Conservation (phyloP, 2,888 invertebrate species). For the Parapristionchus giblindavisi region DNA sequence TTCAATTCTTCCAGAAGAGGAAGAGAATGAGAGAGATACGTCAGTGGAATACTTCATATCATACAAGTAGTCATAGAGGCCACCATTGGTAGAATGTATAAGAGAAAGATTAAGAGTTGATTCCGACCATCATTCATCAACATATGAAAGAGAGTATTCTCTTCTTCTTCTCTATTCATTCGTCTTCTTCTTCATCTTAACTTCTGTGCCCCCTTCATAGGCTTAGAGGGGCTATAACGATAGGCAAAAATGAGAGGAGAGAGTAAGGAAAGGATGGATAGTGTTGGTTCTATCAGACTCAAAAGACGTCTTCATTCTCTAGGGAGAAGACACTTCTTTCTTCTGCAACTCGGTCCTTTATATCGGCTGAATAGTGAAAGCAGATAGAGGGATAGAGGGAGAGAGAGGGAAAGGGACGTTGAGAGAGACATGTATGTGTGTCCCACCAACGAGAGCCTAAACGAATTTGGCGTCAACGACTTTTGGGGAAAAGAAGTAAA, state of each 20-base stretch:
- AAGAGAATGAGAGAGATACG: not conserved
- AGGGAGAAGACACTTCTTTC: too few relatives aligned
- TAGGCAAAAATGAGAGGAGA: not conserved
- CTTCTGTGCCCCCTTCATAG: not conserved
- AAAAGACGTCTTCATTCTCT: too few relatives aligned
- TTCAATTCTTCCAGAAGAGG: not conserved
- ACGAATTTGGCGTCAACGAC: too few relatives aligned
- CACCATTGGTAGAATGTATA: constrained; percentile 5
- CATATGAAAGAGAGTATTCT: constrained; percentile 7
- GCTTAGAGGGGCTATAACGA: not conserved
- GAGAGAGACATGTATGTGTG: too few relatives aligned
- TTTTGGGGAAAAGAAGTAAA: too few relatives aligned
- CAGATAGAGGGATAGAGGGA: too few relatives aligned
- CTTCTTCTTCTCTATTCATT: not conserved
- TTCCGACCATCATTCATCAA: constrained; percentile 13
- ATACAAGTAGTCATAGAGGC: not conserved
- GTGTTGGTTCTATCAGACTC: too few relatives aligned
- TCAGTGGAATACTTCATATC: not conserved
- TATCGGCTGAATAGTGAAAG: too few relatives aligned
- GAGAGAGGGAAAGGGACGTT: too few relatives aligned
- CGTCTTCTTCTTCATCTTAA: not conserved
- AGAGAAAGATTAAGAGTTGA: not conserved
- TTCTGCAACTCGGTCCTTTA: too few relatives aligned
- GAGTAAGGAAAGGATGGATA: not conserved
- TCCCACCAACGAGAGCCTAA: too few relatives aligned